Conservation (phyloP, 2,113 vertebrate species). For the Vidua macroura region DNA sequence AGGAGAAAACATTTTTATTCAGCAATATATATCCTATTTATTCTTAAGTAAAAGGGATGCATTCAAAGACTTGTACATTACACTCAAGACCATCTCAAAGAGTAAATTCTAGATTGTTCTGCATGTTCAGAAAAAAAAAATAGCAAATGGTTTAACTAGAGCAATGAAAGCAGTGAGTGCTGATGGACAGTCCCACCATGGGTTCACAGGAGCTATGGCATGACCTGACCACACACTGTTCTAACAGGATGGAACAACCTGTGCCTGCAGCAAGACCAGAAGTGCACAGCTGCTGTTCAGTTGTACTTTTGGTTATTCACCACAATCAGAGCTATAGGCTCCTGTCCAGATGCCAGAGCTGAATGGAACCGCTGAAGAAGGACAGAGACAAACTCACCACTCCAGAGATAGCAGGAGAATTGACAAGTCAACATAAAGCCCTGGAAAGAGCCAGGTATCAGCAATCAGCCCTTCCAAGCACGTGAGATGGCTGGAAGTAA, state of each 20-base stretch:
- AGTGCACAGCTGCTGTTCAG: background rate
- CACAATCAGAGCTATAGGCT: background rate
- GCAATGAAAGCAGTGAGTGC: background rate
- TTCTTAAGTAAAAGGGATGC: background rate
- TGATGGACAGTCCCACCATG: background rate
- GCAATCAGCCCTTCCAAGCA: background rate
- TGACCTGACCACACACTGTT: background rate
- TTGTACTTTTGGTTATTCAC: background rate
- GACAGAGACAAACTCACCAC: background rate
- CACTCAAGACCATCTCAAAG: background rate
- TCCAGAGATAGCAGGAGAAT: background rate
- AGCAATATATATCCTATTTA: background rate
- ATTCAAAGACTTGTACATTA: background rate
- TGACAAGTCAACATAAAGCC: background rate
- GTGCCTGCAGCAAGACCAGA: background rate
- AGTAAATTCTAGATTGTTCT: background rate
- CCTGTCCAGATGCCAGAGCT: background rate
- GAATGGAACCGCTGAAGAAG: background rate
- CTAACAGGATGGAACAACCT: background rate
- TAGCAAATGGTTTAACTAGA: background rate
- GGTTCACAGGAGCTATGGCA: background rate
- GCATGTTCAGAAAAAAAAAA: background rate
- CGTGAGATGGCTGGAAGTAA: background rate
- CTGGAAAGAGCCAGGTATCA: background rate
- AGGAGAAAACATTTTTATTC: background rate